phyloP scores from a whole-genome alignment of 2,888 invertebrate genomes.

The Pseudococcus jackbeardsleyi region DNA sequence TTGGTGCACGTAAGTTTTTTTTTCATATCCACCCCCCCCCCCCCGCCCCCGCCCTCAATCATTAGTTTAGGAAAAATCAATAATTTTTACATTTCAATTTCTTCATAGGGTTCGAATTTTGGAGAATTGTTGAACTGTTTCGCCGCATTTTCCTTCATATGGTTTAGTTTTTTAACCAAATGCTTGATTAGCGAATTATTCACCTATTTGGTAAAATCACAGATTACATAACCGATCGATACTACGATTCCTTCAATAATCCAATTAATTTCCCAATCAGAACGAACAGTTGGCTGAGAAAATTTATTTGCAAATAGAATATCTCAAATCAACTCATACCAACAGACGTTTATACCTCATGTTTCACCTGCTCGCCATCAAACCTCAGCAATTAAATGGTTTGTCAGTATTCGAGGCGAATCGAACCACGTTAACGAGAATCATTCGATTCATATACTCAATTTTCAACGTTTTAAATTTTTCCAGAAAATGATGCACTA shows the following conservation, averaged over 20 bases:
- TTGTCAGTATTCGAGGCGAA: neutral
- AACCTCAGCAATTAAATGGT: neutral
- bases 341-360: neutral
- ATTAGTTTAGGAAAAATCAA: neutral
- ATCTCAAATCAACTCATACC: neutral
- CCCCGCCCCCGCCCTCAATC: no score
- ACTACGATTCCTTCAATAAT: no score
- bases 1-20: neutral
- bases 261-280: neutral
- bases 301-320: neutral
- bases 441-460: neutral
- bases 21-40: no score
- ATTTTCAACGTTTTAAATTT: conserved; percentile 1
- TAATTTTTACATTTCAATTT: no score
- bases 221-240: no score
- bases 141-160: neutral
- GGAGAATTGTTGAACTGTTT: neutral
- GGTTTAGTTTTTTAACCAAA: neutral
- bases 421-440: neutral
- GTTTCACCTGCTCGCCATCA: neutral
- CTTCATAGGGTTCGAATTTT: neutral
- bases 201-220: neutral
- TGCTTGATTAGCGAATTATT: neutral
- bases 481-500: neutral
- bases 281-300: neutral